Conservation (phyloP, 2,888 invertebrate species). For the Pilophorus perplexus region DNA sequence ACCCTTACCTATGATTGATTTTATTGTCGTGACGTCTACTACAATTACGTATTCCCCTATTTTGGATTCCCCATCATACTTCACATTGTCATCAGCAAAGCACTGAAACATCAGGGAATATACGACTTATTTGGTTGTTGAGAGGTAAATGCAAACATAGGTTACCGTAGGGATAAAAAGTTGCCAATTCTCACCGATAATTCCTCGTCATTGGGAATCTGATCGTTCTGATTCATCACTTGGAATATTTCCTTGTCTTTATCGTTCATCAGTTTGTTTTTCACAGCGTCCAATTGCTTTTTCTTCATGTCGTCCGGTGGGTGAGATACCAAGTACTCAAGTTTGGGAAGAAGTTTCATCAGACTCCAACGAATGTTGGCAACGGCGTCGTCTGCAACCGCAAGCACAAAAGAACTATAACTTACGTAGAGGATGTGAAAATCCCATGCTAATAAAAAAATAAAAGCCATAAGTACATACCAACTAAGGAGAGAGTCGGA, state of each 20-base stretch:
- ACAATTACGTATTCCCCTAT: slow-evolving; percentile 19
- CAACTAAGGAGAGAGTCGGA: slow-evolving; percentile 58
- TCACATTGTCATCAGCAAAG: slow-evolving; percentile 10
- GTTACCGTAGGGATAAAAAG: no score
- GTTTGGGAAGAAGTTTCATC: slow-evolving; percentile 59
- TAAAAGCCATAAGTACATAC: slow-evolving; percentile 51
- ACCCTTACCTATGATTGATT: no score
- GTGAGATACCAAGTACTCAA: slow-evolving; percentile 60
- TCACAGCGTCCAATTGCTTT: slow-evolving; percentile 58
- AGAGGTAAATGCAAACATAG: background rate
- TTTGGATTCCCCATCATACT: slow-evolving; percentile 17
- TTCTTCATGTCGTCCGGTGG: slow-evolving; percentile 62
- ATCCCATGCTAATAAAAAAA: background rate
- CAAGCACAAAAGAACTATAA: no score
- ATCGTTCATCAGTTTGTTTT: slow-evolving; percentile 53
- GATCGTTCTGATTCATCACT: slow-evolving; percentile 6
- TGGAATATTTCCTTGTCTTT: slow-evolving; percentile 38
- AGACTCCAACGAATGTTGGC: slow-evolving; percentile 63
- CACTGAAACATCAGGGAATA: slow-evolving; percentile 1
- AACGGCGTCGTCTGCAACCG: slow-evolving; percentile 57
- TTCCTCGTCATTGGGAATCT: no score
- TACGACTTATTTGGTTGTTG: background rate
- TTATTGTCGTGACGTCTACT: no score
- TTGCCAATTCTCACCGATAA: no score
- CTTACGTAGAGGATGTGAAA: no score